Conservation (phyloP, 2,888 invertebrate species). For the Chaitophorus viminalis region DNA sequence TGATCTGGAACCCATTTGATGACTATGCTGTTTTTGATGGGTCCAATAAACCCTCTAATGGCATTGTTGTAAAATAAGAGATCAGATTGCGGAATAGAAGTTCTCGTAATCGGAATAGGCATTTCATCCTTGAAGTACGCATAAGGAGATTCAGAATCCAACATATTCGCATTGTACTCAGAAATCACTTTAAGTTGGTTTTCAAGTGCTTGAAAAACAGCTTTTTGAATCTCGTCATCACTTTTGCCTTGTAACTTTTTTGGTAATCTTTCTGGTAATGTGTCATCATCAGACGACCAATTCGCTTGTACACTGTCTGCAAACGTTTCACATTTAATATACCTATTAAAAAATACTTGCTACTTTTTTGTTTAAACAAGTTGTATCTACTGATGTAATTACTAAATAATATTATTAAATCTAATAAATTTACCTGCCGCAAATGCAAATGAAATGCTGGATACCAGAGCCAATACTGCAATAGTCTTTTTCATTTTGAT, state of each 20-base stretch:
- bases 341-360: background rate
- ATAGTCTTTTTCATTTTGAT: background rate
- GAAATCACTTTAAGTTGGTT: conserved; percentile 46
- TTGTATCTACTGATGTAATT: too few relatives aligned
- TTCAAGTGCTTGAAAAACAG: conserved; percentile 39
- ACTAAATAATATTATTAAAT: background rate
- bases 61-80: conserved; percentile 40
- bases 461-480: background rate
- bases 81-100: conserved; percentile 39
- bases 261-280: conserved; percentile 34
- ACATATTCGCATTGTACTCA: conserved; percentile 26
- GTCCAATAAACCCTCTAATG: conserved; percentile 40
- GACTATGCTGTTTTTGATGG: conserved; percentile 34
- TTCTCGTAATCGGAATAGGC: conserved; percentile 37
- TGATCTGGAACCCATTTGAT: conserved; percentile 49
- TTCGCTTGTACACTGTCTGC: conserved; percentile 27
- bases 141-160: conserved; percentile 35
- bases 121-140: conserved; percentile 55
- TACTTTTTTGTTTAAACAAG: background rate
- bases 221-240: conserved; percentile 55
- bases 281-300: conserved; percentile 50
- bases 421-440: conserved; percentile 25
- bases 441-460: conserved; percentile 6
- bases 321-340: background rate
- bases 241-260: conserved; percentile 41